These are phyloP conservation scores for Coremacera marginata DNA, from an alignment of 2,888 invertebrate genomes.

Conservation along the genomic window DNA sequence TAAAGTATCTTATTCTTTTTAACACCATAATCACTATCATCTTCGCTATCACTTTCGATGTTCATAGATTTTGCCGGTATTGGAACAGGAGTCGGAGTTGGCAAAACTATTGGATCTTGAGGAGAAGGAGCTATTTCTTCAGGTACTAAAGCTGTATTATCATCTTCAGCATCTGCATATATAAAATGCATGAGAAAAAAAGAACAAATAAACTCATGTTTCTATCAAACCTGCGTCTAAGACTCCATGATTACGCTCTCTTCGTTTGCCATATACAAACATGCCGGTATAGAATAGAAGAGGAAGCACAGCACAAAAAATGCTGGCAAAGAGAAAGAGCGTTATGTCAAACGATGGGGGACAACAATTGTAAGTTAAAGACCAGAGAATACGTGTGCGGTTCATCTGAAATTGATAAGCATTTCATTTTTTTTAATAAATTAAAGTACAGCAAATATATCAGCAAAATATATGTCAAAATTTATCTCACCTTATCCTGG, in stretches of 20 bases:
- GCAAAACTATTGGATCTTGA: not conserved
- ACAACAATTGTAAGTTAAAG: slow-evolving; percentile 60
- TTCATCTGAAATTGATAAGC: slow-evolving; percentile 58
- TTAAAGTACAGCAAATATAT: not conserved
- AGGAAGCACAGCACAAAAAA: slow-evolving; percentile 53
- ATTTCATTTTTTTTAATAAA: not conserved
- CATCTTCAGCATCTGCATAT: slow-evolving; percentile 5
- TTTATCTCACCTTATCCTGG: slow-evolving; percentile 51
- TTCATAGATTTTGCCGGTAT: not conserved
- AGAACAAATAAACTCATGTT: not conserved
- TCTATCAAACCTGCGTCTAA: slow-evolving; percentile 53
- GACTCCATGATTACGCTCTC: slow-evolving; percentile 57
- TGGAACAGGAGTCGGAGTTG: not conserved
- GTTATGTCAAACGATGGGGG: slow-evolving; percentile 55
- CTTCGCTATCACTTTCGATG: not conserved
- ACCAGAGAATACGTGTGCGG: slow-evolving; percentile 60
- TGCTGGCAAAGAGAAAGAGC: slow-evolving; percentile 52
- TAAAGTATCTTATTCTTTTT: too few relatives aligned
- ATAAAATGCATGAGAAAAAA: not conserved
- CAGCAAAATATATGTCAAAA: not conserved
- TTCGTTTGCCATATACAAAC: slow-evolving; percentile 55
- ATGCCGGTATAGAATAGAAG: slow-evolving; percentile 58
- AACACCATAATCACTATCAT: not conserved
- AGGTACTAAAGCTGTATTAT: not conserved
- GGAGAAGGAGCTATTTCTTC: not conserved